These are phyloP conservation scores for Galaxea fascicularis DNA, from an alignment of 92 coral and sea anemone genomes.

Conservation along the genomic window DNA sequence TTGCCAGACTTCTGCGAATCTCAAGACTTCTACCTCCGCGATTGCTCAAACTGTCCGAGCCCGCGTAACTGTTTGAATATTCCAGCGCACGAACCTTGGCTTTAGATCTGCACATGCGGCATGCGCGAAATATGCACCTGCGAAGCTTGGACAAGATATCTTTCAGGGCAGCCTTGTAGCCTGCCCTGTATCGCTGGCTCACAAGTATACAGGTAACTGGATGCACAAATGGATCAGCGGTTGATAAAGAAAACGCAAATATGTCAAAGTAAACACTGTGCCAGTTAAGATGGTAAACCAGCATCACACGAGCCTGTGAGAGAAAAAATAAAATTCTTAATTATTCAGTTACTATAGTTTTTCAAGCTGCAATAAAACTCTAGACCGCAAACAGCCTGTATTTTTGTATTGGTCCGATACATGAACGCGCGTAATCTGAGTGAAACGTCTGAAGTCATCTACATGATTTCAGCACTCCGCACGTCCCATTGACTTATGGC, in stretches of 20 bases:
- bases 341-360: neutral
- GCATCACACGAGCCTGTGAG: slow-evolving; percentile 38
- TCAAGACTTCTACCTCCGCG: neutral
- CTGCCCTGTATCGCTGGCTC: slow-evolving; percentile 54
- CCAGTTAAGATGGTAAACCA: slow-evolving; percentile 36
- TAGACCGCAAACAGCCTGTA: no score
- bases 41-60: neutral
- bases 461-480: no score
- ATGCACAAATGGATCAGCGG: slow-evolving; percentile 58
- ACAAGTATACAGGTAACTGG: slow-evolving; percentile 51
- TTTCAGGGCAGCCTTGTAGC: slow-evolving; percentile 27
- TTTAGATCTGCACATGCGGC: neutral
- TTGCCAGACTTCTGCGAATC: neutral
- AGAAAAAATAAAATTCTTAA: no score
- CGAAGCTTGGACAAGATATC: neutral
- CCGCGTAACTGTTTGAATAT: neutral
- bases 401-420: no score
- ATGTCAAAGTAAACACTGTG: slow-evolving; percentile 27
- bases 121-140: neutral
- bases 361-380: no score
- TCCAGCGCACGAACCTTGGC: neutral
- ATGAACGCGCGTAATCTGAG: no score
- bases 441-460: no score
- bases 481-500: no score
- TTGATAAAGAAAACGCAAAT: slow-evolving; percentile 25